A percentile compares a stretch with the other conserved stretches of the same genome.
Conservation (phyloP, 2,797 vertebrate genomes). For the Pampus argenteus region DNA sequence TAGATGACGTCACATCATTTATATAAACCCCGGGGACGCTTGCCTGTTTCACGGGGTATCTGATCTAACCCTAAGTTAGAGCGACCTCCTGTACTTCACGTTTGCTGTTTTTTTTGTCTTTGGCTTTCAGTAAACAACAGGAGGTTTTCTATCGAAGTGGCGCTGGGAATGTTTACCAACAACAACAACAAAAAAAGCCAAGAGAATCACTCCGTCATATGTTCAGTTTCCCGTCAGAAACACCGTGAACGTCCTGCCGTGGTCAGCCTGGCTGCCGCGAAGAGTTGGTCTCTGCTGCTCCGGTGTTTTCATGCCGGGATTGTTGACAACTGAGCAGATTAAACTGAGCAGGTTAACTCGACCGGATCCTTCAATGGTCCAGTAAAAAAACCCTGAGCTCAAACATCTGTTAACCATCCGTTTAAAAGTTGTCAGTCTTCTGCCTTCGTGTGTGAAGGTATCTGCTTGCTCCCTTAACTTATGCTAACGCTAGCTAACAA, state of each 20-base stretch:
- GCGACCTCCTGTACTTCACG: slow-evolving; percentile 6
- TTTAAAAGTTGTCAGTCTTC: rapidly evolving
- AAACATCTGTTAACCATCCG: slow-evolving; percentile 44
- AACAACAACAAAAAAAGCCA: slow-evolving; percentile 71
- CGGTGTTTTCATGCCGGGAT: slow-evolving; percentile 54
- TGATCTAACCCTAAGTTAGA: slow-evolving; percentile 75
- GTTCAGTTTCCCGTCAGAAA: slow-evolving; percentile 65
- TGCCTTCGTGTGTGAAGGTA: not conserved
- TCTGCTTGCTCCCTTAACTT: not conserved
- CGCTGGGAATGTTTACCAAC: not conserved
- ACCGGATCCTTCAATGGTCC: slow-evolving; percentile 37
- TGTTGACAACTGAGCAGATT: slow-evolving; percentile 62
- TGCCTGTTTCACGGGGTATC: slow-evolving; percentile 25
- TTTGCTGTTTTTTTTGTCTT: slow-evolving; percentile 68
- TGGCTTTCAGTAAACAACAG: slow-evolving; percentile 77
- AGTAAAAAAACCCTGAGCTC: slow-evolving; percentile 59
- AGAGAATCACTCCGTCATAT: slow-evolving; percentile 57
- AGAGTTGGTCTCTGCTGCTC: slow-evolving; percentile 81
- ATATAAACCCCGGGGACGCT: slow-evolving; percentile 37
- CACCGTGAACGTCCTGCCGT: slow-evolving; percentile 50
- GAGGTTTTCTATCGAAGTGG: slow-evolving; percentile 32
- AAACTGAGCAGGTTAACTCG: slow-evolving; percentile 73
- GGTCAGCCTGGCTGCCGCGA: slow-evolving; percentile 81
- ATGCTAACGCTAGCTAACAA: slow-evolving; percentile 35
- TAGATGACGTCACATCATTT: slow-evolving; percentile 64